Evolutionary conservation across 2,888 invertebrate genomes (phyloP).

Genomic region (Idaea biselata): DNA sequence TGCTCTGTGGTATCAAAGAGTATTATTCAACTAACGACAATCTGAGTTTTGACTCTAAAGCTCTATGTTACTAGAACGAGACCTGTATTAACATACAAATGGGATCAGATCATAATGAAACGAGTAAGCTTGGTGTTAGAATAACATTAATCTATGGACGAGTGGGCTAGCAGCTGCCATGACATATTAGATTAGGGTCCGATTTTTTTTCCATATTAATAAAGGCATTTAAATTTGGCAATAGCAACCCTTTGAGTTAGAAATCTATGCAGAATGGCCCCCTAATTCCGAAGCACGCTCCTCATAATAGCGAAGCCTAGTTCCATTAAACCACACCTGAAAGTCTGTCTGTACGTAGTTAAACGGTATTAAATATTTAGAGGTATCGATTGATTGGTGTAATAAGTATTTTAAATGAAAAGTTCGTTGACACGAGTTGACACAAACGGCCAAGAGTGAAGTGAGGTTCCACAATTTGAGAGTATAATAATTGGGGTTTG

Average conservation of each 20-base stretch:
- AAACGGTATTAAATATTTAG: conserved; percentile 10
- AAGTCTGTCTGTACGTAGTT: conserved; percentile 12
- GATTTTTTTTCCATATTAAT: conserved; percentile 50
- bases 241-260: conserved; percentile 70
- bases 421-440: not conserved
- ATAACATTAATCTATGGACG: conserved; percentile 60
- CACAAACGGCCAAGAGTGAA: not conserved
- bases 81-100: conserved; percentile 56
- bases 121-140: conserved; percentile 54
- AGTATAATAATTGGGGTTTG: conserved; percentile 8
- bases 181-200: conserved; percentile 50
- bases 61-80: conserved; percentile 23
- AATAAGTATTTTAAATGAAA: conserved; percentile 7
- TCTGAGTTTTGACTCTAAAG: conserved; percentile 15
- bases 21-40: conserved; percentile 1
- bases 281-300: conserved; percentile 50
- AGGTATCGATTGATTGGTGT: conserved; percentile 23
- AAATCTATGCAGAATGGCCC: conserved; percentile 63
- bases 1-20: not conserved
- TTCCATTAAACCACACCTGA: conserved; percentile 40
- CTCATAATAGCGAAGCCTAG: conserved; percentile 39
- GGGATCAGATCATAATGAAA: conserved; percentile 44
- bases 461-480: not conserved
- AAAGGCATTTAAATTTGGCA: conserved; percentile 67
- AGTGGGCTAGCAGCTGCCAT: conserved; percentile 60